Evolutionary conservation across 2,888 invertebrate genomes (phyloP).

Genomic region (Plutella xylostella): DNA sequence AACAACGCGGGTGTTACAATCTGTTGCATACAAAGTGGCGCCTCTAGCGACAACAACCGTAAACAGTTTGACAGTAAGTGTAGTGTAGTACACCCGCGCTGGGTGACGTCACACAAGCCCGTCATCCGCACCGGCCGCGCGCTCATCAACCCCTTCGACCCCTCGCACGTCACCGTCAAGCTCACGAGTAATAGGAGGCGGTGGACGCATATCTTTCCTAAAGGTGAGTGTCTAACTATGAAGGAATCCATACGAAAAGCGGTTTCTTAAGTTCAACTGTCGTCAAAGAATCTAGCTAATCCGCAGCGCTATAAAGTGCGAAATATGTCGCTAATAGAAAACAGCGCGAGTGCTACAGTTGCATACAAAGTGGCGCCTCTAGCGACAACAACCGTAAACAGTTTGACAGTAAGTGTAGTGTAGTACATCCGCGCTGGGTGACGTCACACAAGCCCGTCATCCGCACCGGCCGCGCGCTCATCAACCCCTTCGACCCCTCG

Average conservation of each 20-base stretch:
- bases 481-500: constrained; percentile 98
- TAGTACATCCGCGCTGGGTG: constrained; percentile 44
- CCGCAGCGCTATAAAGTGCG: too few relatives aligned
- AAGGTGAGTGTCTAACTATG: constrained; percentile 60
- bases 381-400: too few relatives aligned
- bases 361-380: too few relatives aligned
- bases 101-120: constrained; percentile 55
- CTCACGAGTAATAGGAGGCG: constrained; percentile 93
- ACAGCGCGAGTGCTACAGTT: too few relatives aligned
- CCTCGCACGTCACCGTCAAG: constrained; percentile 96
- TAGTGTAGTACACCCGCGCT: constrained; percentile 36
- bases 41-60: too few relatives aligned
- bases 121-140: constrained; percentile 82
- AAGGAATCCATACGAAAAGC: too few relatives aligned
- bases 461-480: constrained; percentile 85
- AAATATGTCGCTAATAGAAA: too few relatives aligned
- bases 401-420: not conserved
- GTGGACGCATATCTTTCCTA: constrained; percentile 99
- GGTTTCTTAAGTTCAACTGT: too few relatives aligned
- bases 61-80: not conserved
- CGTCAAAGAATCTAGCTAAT: too few relatives aligned
- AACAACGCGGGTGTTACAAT: too few relatives aligned
- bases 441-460: constrained; percentile 65
- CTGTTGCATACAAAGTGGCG: too few relatives aligned
- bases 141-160: constrained; percentile 97